Evolutionary conservation across 2,797 vertebrate genomes (phyloP).

Genomic region (Pipistrellus kuhlii): DNA sequence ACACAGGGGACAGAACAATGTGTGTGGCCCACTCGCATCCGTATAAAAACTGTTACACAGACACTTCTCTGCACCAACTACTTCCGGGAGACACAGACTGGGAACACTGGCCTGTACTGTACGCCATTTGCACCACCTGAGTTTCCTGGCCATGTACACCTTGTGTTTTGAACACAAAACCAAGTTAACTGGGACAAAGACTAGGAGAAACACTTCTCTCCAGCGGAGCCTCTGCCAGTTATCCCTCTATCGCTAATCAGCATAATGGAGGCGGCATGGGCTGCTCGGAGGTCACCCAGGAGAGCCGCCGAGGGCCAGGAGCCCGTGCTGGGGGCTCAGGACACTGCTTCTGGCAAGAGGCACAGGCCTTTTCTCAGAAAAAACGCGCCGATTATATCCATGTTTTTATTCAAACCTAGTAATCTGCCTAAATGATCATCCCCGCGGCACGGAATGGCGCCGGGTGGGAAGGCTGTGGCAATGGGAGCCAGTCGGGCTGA

Average conservation of each 20-base stretch:
- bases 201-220: not conserved
- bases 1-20: not conserved
- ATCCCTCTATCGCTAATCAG: not conserved
- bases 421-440: not conserved
- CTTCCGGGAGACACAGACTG: not conserved
- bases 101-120: not conserved
- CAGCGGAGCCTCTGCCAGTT: not conserved
- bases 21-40: not conserved
- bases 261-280: fast-evolving
- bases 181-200: not conserved
- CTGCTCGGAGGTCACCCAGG: not conserved
- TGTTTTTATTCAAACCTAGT: not conserved
- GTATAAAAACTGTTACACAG: not conserved
- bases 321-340: not conserved
- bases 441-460: not conserved
- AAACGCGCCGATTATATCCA: not conserved
- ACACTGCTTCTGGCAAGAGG: fast-evolving
- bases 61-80: not conserved
- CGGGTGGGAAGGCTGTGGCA: not conserved
- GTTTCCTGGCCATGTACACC: not conserved
- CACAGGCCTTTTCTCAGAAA: not conserved
- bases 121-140: not conserved
- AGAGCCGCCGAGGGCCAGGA: not conserved
- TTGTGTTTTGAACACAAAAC: not conserved
- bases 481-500: not conserved